Evolutionary conservation across 2,113 vertebrate species (phyloP).

Genomic region (Callorhinus ursinus): DNA sequence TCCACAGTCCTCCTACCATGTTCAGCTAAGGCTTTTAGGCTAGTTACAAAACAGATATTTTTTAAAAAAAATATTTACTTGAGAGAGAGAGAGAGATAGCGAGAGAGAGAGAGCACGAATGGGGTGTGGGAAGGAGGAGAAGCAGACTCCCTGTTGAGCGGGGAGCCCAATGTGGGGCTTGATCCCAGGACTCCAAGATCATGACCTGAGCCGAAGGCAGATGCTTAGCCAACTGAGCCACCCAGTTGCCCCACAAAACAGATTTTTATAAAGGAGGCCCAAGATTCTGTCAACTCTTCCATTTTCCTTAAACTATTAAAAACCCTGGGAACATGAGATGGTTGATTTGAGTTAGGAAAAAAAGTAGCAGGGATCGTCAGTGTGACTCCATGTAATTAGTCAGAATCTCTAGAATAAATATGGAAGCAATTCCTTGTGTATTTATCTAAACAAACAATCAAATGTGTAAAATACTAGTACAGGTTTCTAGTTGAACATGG

Average conservation of each 20-base stretch:
- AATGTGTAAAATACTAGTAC: not conserved
- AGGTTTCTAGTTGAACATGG: not conserved
- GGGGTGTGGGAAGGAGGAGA: no score
- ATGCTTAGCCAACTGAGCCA: not conserved
- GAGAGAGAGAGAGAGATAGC: no score
- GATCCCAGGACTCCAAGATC: no score
- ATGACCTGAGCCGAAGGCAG: no score
- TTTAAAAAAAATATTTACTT: not conserved
- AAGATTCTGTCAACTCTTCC: not conserved
- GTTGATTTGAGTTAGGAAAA: not conserved
- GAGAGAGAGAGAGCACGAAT: no score
- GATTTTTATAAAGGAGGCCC: not conserved
- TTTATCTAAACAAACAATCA: not conserved
- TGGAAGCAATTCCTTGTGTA: not conserved
- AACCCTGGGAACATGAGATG: not conserved
- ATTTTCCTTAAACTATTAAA: conserved; percentile 18
- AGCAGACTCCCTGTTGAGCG: no score
- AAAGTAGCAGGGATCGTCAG: not conserved
- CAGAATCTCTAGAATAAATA: not conserved
- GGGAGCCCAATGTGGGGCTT: no score
- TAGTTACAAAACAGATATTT: not conserved
- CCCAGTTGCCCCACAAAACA: not conserved
- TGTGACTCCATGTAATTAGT: not conserved
- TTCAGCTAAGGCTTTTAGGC: not conserved
- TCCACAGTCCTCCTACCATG: not conserved